These are phyloP conservation scores for Ashinkailepas kermadecensis DNA, from an alignment of 2,888 invertebrate species.

Conservation along the genomic window DNA sequence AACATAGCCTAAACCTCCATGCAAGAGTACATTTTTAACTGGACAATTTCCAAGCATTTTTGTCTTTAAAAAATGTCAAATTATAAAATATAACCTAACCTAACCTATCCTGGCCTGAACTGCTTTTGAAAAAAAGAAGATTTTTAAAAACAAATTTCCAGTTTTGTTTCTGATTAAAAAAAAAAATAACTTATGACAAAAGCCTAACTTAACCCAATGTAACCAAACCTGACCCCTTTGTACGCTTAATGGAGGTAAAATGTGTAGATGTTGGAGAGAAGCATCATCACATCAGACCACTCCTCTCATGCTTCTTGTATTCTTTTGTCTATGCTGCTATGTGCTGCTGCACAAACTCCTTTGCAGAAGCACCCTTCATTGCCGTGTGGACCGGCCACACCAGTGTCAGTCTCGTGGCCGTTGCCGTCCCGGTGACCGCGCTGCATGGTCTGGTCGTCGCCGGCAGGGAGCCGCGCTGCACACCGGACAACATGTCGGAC, in stretches of 20 bases:
- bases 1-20: no score
- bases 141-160: constrained; percentile 1
- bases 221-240: no score
- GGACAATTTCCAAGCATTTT: no score
- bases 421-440: background rate
- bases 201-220: no score
- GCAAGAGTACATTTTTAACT: no score
- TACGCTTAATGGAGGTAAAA: no score
- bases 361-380: background rate
- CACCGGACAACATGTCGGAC: background rate
- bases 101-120: no score
- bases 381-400: background rate
- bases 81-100: no score
- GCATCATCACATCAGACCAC: no score
- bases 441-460: background rate
- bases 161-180: background rate
- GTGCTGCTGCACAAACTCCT: background rate
- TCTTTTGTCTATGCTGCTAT: background rate
- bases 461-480: background rate
- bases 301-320: background rate
- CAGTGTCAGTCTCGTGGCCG: background rate
- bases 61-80: no score
- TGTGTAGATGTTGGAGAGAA: background rate
- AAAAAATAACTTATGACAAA: no score
- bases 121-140: background rate